A percentile compares a stretch with the other conserved stretches of the same genome.
phyloP scores from a whole-genome alignment of 2,797 vertebrate genomes.

The Hydrophis major region DNA sequence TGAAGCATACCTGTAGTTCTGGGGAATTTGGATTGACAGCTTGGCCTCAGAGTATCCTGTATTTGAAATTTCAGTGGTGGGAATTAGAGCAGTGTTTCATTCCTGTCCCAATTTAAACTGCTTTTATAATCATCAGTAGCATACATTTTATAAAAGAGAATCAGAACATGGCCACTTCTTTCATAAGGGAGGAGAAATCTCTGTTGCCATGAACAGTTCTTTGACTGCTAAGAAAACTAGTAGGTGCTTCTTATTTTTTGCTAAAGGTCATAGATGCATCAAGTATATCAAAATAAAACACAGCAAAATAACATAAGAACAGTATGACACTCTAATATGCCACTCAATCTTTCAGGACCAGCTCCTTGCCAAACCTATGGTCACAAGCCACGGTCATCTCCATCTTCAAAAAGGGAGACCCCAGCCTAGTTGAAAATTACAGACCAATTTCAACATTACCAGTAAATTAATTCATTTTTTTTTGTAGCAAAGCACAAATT shows the following conservation, averaged over 20 bases:
- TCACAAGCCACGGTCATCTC: too few relatives aligned
- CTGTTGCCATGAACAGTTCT: not conserved
- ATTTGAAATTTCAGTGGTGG: not conserved
- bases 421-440: too few relatives aligned
- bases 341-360: not conserved
- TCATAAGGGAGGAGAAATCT: not conserved
- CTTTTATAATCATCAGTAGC: not conserved
- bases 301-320: not conserved
- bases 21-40: conserved; percentile 19
- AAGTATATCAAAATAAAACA: not conserved
- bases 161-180: not conserved
- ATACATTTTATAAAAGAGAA: not conserved
- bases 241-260: not conserved
- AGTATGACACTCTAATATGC: not conserved
- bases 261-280: not conserved
- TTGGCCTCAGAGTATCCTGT: not conserved
- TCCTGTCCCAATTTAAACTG: conserved; percentile 24
- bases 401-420: too few relatives aligned
- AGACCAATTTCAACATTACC: not conserved
- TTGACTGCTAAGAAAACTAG: not conserved
- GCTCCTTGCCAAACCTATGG: too few relatives aligned
- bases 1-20: not conserved
- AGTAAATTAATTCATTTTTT: not conserved
- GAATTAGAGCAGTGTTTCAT: not conserved
- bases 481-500: not conserved